These are phyloP conservation scores for Anhinga rufa DNA, from an alignment of 2,113 vertebrate genomes.

Conservation along the genomic window DNA sequence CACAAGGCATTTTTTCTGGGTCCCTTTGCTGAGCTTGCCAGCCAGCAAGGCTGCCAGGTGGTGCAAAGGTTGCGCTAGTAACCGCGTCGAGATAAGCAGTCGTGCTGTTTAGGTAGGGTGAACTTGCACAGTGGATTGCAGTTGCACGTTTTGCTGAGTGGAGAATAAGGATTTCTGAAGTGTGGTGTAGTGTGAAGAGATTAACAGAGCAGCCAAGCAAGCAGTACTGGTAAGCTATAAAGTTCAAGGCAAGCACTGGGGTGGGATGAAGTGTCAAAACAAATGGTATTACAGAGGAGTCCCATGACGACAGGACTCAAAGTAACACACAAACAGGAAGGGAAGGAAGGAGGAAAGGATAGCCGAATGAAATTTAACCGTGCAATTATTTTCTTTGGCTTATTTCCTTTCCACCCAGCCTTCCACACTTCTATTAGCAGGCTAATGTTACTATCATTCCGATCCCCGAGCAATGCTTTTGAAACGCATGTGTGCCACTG, in stretches of 20 bases:
- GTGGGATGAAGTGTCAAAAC: neutral
- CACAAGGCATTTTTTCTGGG: fast-evolving
- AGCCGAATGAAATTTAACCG: neutral
- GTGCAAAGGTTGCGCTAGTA: neutral
- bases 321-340: neutral
- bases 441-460: neutral
- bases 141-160: neutral
- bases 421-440: neutral
- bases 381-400: neutral
- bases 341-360: neutral
- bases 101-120: fast-evolving
- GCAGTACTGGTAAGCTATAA: neutral
- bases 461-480: neutral
- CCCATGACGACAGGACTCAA: neutral
- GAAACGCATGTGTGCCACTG: neutral
- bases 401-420: neutral
- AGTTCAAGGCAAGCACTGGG: neutral
- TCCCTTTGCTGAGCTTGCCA: neutral
- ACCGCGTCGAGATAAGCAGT: too few species aligned
- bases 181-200: neutral
- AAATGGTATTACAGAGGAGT: neutral
- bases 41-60: neutral
- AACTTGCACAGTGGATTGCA: neutral
- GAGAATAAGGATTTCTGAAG: neutral
- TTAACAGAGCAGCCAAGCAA: neutral